phyloP scores from a whole-genome alignment of 2,113 vertebrate species.

The Gambusia holbrooki region DNA sequence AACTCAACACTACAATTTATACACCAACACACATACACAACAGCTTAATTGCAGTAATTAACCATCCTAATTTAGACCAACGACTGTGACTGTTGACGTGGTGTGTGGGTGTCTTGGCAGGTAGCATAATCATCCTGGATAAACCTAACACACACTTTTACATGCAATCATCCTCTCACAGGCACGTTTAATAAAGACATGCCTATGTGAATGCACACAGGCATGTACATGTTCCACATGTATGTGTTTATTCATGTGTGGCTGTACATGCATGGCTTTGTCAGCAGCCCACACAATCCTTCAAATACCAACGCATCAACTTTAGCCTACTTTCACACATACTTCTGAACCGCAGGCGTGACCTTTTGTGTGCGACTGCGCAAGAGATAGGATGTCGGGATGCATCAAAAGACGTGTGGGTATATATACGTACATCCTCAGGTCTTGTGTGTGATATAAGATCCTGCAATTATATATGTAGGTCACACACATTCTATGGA shows the following conservation, averaged over 20 bases:
- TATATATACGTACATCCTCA: not conserved
- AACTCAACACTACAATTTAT: conserved; percentile 22
- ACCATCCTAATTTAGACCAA: conserved; percentile 74
- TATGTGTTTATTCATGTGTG: not conserved
- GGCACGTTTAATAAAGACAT: conserved; percentile 52
- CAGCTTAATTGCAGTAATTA: conserved; percentile 76
- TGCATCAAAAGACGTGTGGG: conserved; percentile 55
- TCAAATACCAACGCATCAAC: conserved; percentile 62
- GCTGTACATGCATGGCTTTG: conserved; percentile 31
- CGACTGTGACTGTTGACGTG: conserved; percentile 72
- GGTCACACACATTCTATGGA: conserved; percentile 63
- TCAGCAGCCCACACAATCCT: conserved; percentile 59
- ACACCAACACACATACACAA: conserved; percentile 44
- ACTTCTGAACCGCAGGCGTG: conserved; percentile 57
- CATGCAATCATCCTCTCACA: conserved; percentile 61
- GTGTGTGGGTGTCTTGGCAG: conserved; percentile 68
- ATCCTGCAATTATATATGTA: conserved; percentile 51
- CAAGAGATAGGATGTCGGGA: conserved; percentile 26
- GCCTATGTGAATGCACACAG: conserved; percentile 4
- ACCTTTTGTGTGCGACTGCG: conserved; percentile 50
- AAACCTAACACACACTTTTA: conserved; percentile 50
- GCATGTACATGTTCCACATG: not conserved
- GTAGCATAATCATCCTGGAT: conserved; percentile 68
- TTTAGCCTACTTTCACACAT: conserved; percentile 71
- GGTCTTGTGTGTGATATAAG: conserved; percentile 27